Evolutionary conservation across 2,797 vertebrate genomes (phyloP).

Genomic region (Monodelphis domestica): DNA sequence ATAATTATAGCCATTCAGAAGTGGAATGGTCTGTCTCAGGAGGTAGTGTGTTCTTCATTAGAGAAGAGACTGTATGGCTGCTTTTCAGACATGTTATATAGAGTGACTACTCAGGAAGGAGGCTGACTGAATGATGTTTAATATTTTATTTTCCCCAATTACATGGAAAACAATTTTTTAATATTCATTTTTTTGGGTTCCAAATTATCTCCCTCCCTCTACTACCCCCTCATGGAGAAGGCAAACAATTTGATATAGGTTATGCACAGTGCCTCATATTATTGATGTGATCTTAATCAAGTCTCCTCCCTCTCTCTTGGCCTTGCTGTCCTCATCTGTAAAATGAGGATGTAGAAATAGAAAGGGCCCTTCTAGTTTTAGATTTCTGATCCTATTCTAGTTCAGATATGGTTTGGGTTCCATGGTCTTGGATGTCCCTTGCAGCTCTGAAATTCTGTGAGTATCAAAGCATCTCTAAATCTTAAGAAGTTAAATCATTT

Average conservation of each 20-base stretch:
- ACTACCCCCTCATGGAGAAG: too few species aligned
- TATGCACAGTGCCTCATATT: too few species aligned
- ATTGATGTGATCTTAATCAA: not conserved
- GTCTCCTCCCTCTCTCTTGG: not conserved
- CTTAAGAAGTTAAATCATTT: not conserved
- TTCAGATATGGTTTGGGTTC: not conserved
- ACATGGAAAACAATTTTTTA: too few species aligned
- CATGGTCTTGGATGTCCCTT: not conserved
- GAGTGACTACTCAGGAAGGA: not conserved
- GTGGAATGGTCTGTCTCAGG: not conserved
- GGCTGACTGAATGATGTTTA: not conserved
- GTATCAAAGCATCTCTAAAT: not conserved
- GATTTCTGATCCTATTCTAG: not conserved
- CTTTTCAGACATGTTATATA: not conserved
- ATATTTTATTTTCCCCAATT: too few species aligned
- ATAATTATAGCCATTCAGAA: not conserved
- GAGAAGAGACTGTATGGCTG: not conserved
- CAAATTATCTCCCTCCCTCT: too few species aligned
- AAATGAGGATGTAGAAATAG: not conserved
- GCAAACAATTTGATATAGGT: too few species aligned
- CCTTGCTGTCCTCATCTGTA: not conserved
- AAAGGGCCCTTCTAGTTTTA: not conserved
- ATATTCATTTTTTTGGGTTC: too few species aligned
- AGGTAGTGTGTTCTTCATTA: not conserved
- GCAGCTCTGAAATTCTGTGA: not conserved